These are phyloP conservation scores for Paraescarpia echinospica DNA, from an alignment of 1,140 invertebrate species.

Conservation along the genomic window DNA sequence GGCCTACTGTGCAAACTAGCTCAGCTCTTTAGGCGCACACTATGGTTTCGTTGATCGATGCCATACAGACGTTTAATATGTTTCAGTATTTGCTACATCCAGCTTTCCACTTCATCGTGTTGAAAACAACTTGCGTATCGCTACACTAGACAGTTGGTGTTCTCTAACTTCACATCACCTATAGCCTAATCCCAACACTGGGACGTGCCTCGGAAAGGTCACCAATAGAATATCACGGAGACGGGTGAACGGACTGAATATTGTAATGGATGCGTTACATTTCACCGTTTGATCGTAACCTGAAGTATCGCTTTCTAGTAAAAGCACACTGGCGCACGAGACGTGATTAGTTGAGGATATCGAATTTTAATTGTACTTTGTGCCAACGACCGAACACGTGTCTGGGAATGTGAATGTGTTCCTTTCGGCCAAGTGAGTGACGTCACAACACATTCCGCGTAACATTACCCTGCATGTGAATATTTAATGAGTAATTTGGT, in stretches of 20 bases:
- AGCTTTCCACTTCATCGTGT: background rate
- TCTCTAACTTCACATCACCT: background rate
- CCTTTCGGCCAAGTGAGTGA: background rate
- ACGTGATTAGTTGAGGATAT: background rate
- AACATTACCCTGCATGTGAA: background rate
- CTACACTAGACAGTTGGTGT: background rate
- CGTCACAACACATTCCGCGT: background rate
- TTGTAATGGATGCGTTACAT: background rate
- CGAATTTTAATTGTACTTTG: background rate
- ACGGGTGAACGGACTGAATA: background rate
- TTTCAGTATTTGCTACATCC: background rate
- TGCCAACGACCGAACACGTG: background rate
- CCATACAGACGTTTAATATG: background rate
- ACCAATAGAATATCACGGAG: background rate
- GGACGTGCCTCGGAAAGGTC: background rate
- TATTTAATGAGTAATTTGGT: background rate
- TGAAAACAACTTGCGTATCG: no score
- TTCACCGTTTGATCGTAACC: background rate
- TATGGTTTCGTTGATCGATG: background rate
- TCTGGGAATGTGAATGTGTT: background rate
- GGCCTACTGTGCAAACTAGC: background rate
- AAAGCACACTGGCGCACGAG: background rate
- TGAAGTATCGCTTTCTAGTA: background rate
- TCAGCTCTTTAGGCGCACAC: background rate
- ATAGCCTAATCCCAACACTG: background rate